Percentiles rank a stretch among this genome's conserved stretches.
Evolutionary conservation across 2,797 vertebrate species (phyloP).

Genomic region (Galaxias olidus): DNA sequence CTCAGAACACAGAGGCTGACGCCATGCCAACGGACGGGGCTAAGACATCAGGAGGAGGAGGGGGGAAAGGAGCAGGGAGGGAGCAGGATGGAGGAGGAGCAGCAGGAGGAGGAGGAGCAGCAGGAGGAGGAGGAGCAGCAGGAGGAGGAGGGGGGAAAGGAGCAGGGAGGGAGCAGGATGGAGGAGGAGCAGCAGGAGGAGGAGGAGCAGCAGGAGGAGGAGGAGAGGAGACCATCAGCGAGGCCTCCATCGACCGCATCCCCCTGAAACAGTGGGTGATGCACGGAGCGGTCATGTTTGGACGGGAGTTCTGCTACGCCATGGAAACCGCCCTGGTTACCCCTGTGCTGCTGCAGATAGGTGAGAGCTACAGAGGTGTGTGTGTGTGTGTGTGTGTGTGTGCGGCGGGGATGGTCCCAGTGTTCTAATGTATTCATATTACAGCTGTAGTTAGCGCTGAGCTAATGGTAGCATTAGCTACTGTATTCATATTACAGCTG

Average conservation of each 20-base stretch:
- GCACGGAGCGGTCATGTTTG: slow-evolving; percentile 89
- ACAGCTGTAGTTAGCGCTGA: no score
- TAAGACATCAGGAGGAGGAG: slow-evolving; percentile 25
- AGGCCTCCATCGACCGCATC: slow-evolving; percentile 89
- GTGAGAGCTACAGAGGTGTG: slow-evolving; percentile 60
- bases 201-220: slow-evolving; percentile 27
- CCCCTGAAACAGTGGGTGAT: slow-evolving; percentile 85
- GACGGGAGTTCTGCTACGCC: slow-evolving; percentile 88
- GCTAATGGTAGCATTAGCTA: no score
- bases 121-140: slow-evolving; percentile 50
- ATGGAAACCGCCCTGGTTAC: slow-evolving; percentile 90
- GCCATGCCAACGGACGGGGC: slow-evolving; percentile 80
- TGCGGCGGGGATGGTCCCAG: no score
- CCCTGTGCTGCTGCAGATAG: slow-evolving; percentile 84
- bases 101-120: no score
- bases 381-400: no score
- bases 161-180: slow-evolving; percentile 46
- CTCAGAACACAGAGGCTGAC: slow-evolving; percentile 92
- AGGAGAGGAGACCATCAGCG: slow-evolving; percentile 80
- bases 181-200: slow-evolving; percentile 34
- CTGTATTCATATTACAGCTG: no score
- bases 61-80: slow-evolving; percentile 33
- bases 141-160: no score
- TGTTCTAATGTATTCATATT: no score
- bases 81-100: slow-evolving; percentile 43